These are phyloP conservation scores for Hestina assimilis DNA, from an alignment of 1,140 invertebrate species.

Conservation along the genomic window DNA sequence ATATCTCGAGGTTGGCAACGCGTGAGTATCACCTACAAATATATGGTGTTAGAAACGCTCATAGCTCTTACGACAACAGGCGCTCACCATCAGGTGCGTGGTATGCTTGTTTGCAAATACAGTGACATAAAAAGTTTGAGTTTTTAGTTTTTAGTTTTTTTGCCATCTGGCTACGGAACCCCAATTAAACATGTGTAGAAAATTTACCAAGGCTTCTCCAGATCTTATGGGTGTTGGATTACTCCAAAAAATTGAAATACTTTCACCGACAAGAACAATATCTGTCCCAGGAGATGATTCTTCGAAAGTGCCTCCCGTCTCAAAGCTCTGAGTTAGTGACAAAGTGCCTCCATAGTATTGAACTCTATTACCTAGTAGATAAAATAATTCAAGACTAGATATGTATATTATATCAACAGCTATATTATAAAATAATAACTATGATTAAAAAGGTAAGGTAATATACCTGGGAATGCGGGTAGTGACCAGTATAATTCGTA, in stretches of 20 bases:
- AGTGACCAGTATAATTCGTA: constrained; percentile 64
- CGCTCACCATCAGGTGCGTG: no score
- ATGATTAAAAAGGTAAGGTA: no score
- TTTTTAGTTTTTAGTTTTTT: neutral
- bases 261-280: constrained; percentile 86
- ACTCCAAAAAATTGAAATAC: constrained; percentile 85
- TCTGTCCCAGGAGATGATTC: constrained; percentile 85
- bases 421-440: neutral
- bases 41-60: no score
- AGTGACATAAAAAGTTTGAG: no score
- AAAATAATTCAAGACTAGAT: constrained; percentile 6
- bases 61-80: no score
- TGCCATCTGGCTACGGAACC: neutral
- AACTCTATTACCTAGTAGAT: constrained; percentile 89
- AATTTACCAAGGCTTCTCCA: constrained; percentile 78
- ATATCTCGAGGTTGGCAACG: no score
- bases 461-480: constrained; percentile 57
- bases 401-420: neutral
- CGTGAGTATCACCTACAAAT: no score
- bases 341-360: constrained; percentile 94
- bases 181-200: no score
- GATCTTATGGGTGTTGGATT: constrained; percentile 79
- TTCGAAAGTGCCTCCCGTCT: constrained; percentile 76
- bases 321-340: constrained; percentile 86
- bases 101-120: no score